Base-by-base conservation (phyloP, 1,140 invertebrate species). In the Ptiloglossa arizonensis region DNA sequence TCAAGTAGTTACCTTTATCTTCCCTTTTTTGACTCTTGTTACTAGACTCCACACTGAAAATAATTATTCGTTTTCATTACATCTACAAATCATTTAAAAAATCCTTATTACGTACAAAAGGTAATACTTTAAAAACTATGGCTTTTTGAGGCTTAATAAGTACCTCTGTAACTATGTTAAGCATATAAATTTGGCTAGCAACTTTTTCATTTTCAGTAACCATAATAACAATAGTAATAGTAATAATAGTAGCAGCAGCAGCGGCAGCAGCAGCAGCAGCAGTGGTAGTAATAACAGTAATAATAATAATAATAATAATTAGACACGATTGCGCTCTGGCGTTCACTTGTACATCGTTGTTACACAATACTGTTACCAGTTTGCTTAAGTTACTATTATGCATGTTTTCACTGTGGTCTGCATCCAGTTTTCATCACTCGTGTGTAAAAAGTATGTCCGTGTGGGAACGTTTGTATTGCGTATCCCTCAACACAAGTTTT, bases 151-250 rank as follows among this genome's bases (percentile, higher is more conserved):
- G 90, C 89, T 87, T 85, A 89, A 88, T 87, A 89, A 88, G 71
- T 89, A 90, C 80, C 91, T 90, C 91, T 90, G 91, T 85, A 91
- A 91, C 83, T 91, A 92, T 91, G 91, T 92, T 90, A 91, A 92
- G 90, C 73, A 64, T 75, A 87, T 85, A 91, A 91, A 91, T 90
- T 91, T 91, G 90, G 90, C 91, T 92, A 92, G 90, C 91, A 92
- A 91, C 85, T 85, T 85, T 86, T 79, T 75, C 68, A 56, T 81
- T 76, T 74, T n/a, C 27, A 29, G 46, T 52, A 24, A 73, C 15
- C 17, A 38, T 46, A 24, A 32, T 32, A 32, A 63, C 17, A 48
- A 29, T 13, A 44, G 27, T 9, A 41, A 9, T n/a, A 22, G 5
- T 35, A 24, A 13, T 22, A 35, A 13, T 27, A 22, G 8, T 22